phyloP scores from a whole-genome alignment of 2,113 vertebrate genomes.

The Piprites chloris region DNA sequence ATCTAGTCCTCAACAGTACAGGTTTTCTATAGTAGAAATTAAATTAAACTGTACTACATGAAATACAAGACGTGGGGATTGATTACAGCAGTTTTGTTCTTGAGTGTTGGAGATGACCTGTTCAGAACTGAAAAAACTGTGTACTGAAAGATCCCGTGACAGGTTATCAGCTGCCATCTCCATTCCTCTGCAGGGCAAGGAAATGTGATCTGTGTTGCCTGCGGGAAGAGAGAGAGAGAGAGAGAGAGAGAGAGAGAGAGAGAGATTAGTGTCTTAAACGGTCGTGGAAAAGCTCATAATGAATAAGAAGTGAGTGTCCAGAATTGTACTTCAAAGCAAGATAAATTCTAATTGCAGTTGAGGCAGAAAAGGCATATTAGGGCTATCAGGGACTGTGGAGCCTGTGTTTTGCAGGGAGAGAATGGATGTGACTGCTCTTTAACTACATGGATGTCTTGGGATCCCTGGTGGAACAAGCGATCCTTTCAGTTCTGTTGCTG shows the following conservation, averaged over 20 bases:
- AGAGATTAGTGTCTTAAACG: slow-evolving; percentile 30
- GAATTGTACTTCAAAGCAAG: slow-evolving; percentile 57
- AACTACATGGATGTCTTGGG: background rate
- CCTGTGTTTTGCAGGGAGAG: background rate
- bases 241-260: background rate
- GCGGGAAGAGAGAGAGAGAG: background rate
- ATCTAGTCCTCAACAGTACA: background rate
- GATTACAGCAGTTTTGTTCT: background rate
- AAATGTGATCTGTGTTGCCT: slow-evolving; percentile 28
- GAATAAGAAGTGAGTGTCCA: slow-evolving; percentile 47
- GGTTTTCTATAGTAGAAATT: background rate
- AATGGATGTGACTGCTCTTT: background rate
- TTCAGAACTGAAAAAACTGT: background rate
- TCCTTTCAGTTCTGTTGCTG: background rate
- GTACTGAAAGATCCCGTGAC: background rate
- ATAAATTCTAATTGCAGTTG: slow-evolving; percentile 52
- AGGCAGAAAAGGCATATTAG: background rate
- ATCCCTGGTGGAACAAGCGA: background rate
- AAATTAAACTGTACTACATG: background rate
- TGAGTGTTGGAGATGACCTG: background rate
- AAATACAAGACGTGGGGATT: background rate
- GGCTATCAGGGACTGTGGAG: background rate
- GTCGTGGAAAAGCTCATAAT: slow-evolving; percentile 58
- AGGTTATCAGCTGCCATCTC: slow-evolving; percentile 18
- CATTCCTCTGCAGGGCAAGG: background rate